These are phyloP conservation scores for Python bivittatus DNA, from an alignment of 2,113 vertebrate species.

Conservation along the genomic window DNA sequence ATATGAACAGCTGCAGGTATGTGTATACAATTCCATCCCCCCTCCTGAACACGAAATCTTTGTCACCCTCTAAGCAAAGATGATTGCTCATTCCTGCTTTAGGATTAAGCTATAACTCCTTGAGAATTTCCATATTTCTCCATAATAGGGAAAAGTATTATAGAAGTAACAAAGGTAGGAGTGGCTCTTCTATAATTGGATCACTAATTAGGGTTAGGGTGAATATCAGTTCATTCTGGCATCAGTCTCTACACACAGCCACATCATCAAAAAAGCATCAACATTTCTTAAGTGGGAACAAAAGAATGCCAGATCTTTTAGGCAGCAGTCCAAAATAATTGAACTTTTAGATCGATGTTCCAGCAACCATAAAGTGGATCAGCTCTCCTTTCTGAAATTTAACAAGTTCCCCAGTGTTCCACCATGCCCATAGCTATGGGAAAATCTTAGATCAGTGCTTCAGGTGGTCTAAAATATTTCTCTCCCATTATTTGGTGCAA, in stretches of 20 bases:
- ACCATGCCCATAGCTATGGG: not conserved
- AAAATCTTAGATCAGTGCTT: not conserved
- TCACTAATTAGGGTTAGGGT: not conserved
- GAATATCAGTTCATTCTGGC: not conserved
- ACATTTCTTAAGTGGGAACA: not conserved
- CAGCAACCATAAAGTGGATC: not conserved
- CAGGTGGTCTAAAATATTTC: not conserved
- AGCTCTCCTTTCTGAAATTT: not conserved
- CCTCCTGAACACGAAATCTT: not conserved
- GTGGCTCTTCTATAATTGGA: not conserved
- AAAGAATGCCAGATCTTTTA: not conserved
- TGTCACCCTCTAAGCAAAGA: not conserved
- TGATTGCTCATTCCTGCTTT: not conserved
- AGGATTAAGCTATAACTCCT: not conserved
- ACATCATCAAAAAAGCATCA: not conserved
- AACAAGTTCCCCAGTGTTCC: not conserved
- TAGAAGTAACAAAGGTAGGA: not conserved
- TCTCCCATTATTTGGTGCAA: not conserved
- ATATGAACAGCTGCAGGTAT: not conserved
- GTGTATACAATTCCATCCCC: not conserved
- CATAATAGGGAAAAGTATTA: not conserved
- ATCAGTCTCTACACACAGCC: not conserved
- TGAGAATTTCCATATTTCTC: not conserved
- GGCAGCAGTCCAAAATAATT: not conserved
- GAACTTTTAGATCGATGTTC: not conserved